These are phyloP conservation scores for Sinodicranocentrus sp. DNA, from an alignment of 2,888 invertebrate genomes.

Conservation along the genomic window DNA sequence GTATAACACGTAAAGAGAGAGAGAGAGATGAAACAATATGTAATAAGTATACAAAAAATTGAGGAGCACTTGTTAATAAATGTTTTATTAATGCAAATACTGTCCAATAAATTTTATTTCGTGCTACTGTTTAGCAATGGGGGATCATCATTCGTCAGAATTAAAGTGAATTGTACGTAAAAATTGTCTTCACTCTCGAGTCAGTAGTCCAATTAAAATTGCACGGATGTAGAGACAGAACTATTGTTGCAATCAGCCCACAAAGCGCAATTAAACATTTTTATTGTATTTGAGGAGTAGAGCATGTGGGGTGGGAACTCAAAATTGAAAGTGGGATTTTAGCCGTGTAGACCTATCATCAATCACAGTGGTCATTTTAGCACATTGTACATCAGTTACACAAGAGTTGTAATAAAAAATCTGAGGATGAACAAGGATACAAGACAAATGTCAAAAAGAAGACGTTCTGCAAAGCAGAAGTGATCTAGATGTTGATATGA, in stretches of 20 bases:
- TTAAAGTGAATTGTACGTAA: not conserved
- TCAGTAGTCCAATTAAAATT: no score
- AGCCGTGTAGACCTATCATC: not conserved
- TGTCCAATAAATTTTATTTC: constrained; percentile 60
- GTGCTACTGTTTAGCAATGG: constrained; percentile 54
- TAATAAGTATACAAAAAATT: not conserved
- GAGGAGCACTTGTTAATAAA: constrained; percentile 37
- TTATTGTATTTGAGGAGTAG: no score
- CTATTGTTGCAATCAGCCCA: no score
- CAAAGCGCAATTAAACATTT: no score
- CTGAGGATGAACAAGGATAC: no score
- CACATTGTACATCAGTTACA: not conserved
- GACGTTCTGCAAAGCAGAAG: constrained; percentile 50
- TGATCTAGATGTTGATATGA: no score
- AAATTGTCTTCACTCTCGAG: no score
- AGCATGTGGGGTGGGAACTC: no score
- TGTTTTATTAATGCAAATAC: constrained; percentile 60
- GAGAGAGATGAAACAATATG: constrained; percentile 3
- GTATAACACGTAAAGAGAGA: not conserved
- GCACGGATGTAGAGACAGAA: no score
- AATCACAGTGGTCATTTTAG: no score
- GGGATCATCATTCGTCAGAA: constrained; percentile 54
- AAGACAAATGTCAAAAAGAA: constrained; percentile 64
- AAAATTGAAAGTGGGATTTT: not conserved
- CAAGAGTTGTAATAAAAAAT: no score